These are phyloP conservation scores for Eurois occulta DNA, from an alignment of 2,888 invertebrate genomes.

Conservation along the genomic window DNA sequence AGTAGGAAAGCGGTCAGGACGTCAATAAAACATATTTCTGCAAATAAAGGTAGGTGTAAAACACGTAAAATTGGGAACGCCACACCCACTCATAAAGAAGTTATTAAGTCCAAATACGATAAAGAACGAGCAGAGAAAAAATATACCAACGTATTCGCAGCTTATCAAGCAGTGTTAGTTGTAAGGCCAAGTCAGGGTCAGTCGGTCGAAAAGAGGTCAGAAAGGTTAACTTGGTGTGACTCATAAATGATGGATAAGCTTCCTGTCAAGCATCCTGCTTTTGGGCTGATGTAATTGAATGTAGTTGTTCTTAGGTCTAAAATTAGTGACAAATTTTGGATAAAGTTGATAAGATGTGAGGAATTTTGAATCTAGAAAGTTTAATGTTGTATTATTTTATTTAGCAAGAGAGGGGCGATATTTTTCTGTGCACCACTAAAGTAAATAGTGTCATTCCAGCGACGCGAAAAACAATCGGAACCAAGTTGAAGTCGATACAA, in stretches of 20 bases:
- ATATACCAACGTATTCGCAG: conserved; percentile 23
- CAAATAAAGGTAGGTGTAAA: neutral
- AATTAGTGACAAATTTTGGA: neutral
- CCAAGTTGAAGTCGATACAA: neutral
- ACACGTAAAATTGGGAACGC: neutral
- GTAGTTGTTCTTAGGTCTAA: neutral
- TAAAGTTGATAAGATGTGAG: neutral
- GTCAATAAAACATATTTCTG: neutral
- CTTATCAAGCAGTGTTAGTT: conserved; percentile 54
- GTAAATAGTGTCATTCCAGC: neutral
- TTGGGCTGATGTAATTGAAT: conserved; percentile 13
- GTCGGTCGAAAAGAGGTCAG: conserved; percentile 54
- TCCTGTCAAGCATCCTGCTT: conserved; percentile 37
- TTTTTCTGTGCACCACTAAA: neutral
- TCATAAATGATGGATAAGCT: conserved; percentile 23
- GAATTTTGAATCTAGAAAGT: neutral
- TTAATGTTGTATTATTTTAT: neutral
- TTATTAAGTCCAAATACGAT: conserved; percentile 10
- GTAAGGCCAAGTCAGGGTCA: conserved; percentile 49
- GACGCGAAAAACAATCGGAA: neutral
- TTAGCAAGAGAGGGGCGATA: neutral
- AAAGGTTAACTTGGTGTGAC: conserved; percentile 53
- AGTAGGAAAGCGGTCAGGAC: neutral
- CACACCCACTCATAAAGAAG: conserved; percentile 8
- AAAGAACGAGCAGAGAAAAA: conserved; percentile 25